Evolutionary conservation across 2,113 vertebrate species (phyloP).

Genomic region (Dromiciops gliroides): DNA sequence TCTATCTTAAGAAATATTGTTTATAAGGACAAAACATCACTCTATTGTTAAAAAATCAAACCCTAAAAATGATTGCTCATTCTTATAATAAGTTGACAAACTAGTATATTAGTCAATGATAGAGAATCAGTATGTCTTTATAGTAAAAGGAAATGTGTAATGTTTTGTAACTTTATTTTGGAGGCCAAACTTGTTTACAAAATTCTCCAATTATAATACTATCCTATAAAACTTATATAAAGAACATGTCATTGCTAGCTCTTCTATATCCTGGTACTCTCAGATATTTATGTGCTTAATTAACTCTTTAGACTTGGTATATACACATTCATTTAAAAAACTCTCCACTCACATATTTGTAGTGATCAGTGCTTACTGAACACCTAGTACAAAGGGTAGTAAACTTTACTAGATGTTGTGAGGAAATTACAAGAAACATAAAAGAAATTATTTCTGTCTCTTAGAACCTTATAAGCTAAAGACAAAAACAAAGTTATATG

Average conservation of each 20-base stretch:
- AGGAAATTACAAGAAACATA: not conserved
- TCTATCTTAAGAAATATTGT: slow-evolving; percentile 34
- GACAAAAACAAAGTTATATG: not conserved
- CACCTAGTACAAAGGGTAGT: not conserved
- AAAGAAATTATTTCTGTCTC: not conserved
- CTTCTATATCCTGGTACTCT: not conserved
- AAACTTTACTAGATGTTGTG: not conserved
- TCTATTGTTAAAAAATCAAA: slow-evolving; percentile 46
- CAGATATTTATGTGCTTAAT: not conserved
- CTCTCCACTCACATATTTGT: not conserved
- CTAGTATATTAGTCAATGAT: slow-evolving; percentile 16
- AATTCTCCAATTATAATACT: not conserved
- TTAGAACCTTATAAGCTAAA: not conserved
- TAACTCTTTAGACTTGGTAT: not conserved
- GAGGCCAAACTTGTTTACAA: not conserved
- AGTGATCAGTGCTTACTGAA: not conserved
- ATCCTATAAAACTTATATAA: not conserved
- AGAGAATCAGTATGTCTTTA: not conserved
- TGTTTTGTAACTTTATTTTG: not conserved
- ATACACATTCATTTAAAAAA: not conserved
- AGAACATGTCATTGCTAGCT: not conserved
- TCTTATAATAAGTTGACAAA: slow-evolving; percentile 22
- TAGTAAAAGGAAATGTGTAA: not conserved
- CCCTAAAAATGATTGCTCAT: slow-evolving; percentile 29
- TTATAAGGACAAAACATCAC: slow-evolving; percentile 36